Percentiles rank a stretch among this genome's conserved stretches.
Conservation (phyloP, 2,797 vertebrate species). For the Lemur catta region DNA sequence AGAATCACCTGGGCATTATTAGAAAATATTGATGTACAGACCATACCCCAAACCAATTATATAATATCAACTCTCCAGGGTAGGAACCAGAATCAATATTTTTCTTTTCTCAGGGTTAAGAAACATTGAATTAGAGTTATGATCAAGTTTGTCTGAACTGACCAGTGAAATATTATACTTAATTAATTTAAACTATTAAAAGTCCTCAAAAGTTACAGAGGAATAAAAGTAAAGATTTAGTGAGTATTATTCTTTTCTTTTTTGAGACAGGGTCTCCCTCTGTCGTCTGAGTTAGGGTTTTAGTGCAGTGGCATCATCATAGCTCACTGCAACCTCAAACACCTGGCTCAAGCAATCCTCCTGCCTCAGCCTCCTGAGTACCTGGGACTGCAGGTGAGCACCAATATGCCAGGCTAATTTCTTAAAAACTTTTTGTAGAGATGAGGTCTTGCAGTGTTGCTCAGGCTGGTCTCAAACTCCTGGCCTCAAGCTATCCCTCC, state of each 20-base stretch:
- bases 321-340: neutral
- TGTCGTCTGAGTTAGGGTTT: neutral
- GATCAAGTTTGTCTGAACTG: neutral
- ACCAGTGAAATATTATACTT: neutral
- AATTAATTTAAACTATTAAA: slow-evolving; percentile 35
- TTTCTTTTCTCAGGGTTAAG: neutral
- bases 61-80: neutral
- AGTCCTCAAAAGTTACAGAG: neutral
- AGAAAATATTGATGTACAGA: neutral
- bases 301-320: neutral
- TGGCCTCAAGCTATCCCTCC: neutral
- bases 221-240: neutral
- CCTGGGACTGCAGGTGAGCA: neutral
- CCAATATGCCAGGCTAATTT: neutral
- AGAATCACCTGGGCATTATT: neutral
- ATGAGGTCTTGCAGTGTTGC: neutral
- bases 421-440: neutral
- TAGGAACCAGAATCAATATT: neutral
- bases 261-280: neutral
- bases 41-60: neutral
- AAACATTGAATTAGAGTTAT: neutral
- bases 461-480: too few relatives aligned
- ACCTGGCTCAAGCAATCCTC: neutral
- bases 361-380: neutral
- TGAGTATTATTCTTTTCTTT: neutral